phyloP scores from a whole-genome alignment of 2,113 vertebrate species.

The Pollimyrus isidori region DNA sequence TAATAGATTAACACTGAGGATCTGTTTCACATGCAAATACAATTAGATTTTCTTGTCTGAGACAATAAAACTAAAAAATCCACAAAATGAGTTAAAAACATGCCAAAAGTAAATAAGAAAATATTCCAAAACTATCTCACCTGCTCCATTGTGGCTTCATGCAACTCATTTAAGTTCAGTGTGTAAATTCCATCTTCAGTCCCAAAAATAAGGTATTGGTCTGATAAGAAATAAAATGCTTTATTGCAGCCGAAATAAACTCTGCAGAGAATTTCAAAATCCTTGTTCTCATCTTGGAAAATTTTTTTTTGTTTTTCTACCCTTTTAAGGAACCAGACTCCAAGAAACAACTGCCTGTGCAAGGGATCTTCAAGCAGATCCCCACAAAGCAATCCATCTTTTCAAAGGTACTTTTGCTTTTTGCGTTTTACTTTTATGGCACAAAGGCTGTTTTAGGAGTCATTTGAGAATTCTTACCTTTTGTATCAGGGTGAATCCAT shows the following conservation, averaged over 20 bases:
- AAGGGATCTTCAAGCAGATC: not conserved
- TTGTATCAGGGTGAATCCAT: slow-evolving; percentile 98
- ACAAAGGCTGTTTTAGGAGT: not conserved
- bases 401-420: not conserved
- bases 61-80: not conserved
- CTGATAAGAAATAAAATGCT: slow-evolving; percentile 35
- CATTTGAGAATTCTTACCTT: slow-evolving; percentile 65
- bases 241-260: not conserved
- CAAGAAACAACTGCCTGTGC: not conserved
- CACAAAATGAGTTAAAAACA: not conserved
- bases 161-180: slow-evolving; percentile 91
- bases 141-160: slow-evolving; percentile 98
- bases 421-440: not conserved
- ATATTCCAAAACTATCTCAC: slow-evolving; percentile 49
- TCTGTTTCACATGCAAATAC: not conserved
- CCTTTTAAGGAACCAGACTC: not conserved
- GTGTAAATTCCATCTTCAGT: slow-evolving; percentile 97
- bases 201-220: slow-evolving; percentile 94
- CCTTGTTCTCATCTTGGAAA: not conserved
- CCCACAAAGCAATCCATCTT: not conserved
- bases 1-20: not conserved
- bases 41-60: not conserved
- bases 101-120: not conserved
- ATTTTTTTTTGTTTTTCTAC: not conserved
- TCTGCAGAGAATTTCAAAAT: not conserved